Base-by-base conservation (phyloP, 2,888 invertebrate genomes). In the Peribatodes rhomboidaria region DNA sequence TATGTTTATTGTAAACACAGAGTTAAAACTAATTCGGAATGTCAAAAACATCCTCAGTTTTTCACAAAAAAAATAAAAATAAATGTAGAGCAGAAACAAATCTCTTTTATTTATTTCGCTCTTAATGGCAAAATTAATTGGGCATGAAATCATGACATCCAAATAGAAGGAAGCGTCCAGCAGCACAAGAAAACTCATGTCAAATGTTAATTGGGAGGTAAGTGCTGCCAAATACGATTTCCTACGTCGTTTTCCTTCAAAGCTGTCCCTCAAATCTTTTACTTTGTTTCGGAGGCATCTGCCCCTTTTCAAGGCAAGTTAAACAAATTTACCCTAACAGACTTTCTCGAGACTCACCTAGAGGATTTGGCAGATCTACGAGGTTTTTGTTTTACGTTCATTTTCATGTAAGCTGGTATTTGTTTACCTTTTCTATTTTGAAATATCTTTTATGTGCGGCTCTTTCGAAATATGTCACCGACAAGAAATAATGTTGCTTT, bases 251-350 rank as follows among this genome's bases (percentile, higher is more conserved):
- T 86, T 86, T 83, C 78, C 79, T 79, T 79, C 74, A 80, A 78
- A 81, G 76, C 79, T 78, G 83, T 82, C 80, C 71, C 78, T 86
- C 81, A 87, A 89, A 89, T 88, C 85, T 88, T 85, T 86, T 86
- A 82, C 84, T 85, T 86, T 84, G 80, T 83, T 81, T 71, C 75
- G 72, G 69, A 80, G 82, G 82, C 52, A 57, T 84, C 79, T 85
- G 82, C 82, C 86, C 89, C 83, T 88, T 88, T 88, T 89, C 86
- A 88, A 86, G 83, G 86, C 72, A 79, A 87, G 86, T 88, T 90
- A 89, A 89, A 88, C 88, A 90, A 89, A 90, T 91, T 90, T 89
- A 77, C 85, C 80, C 79, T 86, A 90, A 90, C 86, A 89, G 90
- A 88, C 87, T 89, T 89, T 86, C 81, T 82, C 79, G 84, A 82